Base-by-base conservation (phyloP, 2,888 invertebrate genomes). In the Heliconius ethilla region DNA sequence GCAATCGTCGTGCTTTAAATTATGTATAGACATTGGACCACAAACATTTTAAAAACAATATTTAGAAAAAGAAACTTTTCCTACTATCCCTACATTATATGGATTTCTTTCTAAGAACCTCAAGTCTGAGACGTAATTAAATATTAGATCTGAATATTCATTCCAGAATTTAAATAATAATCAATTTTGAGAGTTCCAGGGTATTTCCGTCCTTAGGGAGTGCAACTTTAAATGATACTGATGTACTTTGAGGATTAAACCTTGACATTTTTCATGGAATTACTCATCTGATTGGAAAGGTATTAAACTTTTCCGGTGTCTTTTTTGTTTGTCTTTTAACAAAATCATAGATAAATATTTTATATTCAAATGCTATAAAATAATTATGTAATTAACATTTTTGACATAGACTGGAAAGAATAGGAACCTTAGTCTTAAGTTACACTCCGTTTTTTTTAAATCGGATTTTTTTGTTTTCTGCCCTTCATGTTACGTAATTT, bases 111-210 rank as follows among this genome's bases (percentile, higher is more conserved):
- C 65, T 73, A 66, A 63, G 45, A 66, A 75, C 77, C 55, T 76
- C 69, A 72, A 79, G 75, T 73, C 75, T 75, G 69, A 73, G 40
- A 51, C 79, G 75, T 79, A 80, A 81, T 81, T 81, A 81, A 82
- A 81, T 81, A 79, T 76, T 33, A 78, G 74, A 72, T 70, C 66
- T 85, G 83, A 83, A 84, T 85, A 85, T 85, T 84, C 83, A 85
- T 82, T 74, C 72, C 70, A 79, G 76, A 79, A 84, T 84, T 84
- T 84, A 82, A 84, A 84, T 85, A 83, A 82, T 83, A 84, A 84
- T 85, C 79, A 79, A 82, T 80, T 67, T 82, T 75, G 75, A 79
- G 63, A 72, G 55, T 75, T 27, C 25, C 75, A 78, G 55, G 75
- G 67, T 63, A 76, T 76, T 75, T 65, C 27, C 51, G 29, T 73